Conservation (phyloP, 64 coral and sea anemone species). For the Platygyra sinensis region DNA sequence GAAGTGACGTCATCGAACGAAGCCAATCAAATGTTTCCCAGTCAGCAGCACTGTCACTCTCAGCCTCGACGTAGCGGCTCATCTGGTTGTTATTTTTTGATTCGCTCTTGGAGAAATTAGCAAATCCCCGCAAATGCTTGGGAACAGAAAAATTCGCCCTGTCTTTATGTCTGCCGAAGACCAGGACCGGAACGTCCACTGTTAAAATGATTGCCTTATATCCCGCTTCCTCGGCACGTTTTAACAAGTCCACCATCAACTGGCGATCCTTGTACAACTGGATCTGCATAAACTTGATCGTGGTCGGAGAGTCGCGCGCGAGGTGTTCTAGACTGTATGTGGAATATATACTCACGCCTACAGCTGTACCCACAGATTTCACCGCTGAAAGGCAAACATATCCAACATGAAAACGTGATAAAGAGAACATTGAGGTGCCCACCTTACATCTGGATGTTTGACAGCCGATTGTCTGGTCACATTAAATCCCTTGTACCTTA, state of each 20-base stretch:
- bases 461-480: too few species aligned
- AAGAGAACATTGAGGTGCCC: too few species aligned
- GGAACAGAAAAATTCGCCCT: conserved; percentile 8
- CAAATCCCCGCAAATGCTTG: neutral
- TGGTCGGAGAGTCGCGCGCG: neutral
- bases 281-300: conserved; percentile 28
- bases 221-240: conserved; percentile 11
- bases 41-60: neutral
- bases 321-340: neutral
- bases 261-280: conserved; percentile 18
- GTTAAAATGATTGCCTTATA: neutral
- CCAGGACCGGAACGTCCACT: neutral
- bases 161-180: neutral
- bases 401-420: too few species aligned
- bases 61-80: neutral
- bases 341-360: conserved; percentile 16
- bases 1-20: conserved; percentile 35
- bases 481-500: too few species aligned
- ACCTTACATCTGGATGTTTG: too few species aligned
- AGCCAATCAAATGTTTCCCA: conserved; percentile 61
- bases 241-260: neutral
- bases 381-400: conserved; percentile 3
- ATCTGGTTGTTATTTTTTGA: neutral
- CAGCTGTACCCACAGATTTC: neutral
- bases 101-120: conserved; percentile 8